Evolutionary conservation across 1,140 invertebrate genomes (phyloP).

Genomic region (Tetraneura akinire): DNA sequence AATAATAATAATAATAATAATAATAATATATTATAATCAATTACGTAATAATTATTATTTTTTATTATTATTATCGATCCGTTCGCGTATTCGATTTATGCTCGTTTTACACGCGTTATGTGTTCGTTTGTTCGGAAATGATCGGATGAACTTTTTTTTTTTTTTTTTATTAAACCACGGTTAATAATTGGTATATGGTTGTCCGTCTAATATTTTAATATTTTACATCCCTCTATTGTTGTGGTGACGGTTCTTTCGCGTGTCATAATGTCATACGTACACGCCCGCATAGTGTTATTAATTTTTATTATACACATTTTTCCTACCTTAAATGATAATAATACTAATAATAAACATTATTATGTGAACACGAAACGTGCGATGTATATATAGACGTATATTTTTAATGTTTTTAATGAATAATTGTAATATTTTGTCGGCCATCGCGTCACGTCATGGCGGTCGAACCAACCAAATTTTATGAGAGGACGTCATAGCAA

Average conservation of each 20-base stretch:
- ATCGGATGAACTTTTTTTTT: conserved; percentile 8
- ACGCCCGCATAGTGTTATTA: neutral
- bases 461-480: too few species aligned
- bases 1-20: too few species aligned
- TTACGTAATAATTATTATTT: too few species aligned
- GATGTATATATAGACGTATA: neutral
- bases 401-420: too few species aligned
- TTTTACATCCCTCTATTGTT: neutral
- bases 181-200: conserved; percentile 19
- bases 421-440: too few species aligned
- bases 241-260: neutral
- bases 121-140: neutral
- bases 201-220: neutral
- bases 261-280: neutral
- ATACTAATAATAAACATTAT: too few species aligned
- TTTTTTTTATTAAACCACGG: conserved; percentile 28
- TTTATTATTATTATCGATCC: too few species aligned
- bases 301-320: neutral
- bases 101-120: neutral
- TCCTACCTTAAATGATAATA: neutral
- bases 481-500: too few species aligned
- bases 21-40: too few species aligned
- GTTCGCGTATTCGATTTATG: neutral
- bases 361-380: neutral
- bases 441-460: too few species aligned